phyloP scores from a whole-genome alignment of 2,797 vertebrate species.

The Pangasius larnaudii region DNA sequence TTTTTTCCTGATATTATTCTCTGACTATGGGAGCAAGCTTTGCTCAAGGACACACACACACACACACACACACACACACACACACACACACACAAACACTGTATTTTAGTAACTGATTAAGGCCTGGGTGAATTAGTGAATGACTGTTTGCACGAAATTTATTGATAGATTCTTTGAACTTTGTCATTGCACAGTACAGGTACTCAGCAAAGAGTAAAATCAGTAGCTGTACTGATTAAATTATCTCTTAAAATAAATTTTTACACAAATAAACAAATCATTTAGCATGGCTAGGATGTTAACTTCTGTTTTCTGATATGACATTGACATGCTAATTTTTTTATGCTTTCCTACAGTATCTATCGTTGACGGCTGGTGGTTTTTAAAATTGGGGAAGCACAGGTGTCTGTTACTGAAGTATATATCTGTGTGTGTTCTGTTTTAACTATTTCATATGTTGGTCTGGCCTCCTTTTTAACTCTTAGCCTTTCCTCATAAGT shows the following conservation, averaged over 20 bases:
- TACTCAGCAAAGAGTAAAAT: too few species aligned
- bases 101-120: background rate
- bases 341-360: background rate
- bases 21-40: background rate
- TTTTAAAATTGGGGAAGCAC: background rate
- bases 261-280: background rate
- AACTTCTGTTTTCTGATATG: background rate
- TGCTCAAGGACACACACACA: background rate
- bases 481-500: background rate
- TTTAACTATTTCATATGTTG: background rate
- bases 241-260: background rate
- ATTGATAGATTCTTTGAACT: too few species aligned
- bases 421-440: background rate
- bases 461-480: background rate
- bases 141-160: background rate
- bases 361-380: background rate
- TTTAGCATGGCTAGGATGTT: background rate
- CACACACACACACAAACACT: background rate
- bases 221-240: too few species aligned
- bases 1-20: background rate
- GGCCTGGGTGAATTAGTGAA: background rate
- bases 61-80: background rate
- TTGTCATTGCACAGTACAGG: too few species aligned
- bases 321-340: background rate
- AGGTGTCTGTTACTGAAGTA: background rate